A percentile compares a stretch with the other conserved stretches of the same genome.
These are phyloP conservation scores for Oeneis ivallda DNA, from an alignment of 2,888 invertebrate species.

Conservation along the genomic window DNA sequence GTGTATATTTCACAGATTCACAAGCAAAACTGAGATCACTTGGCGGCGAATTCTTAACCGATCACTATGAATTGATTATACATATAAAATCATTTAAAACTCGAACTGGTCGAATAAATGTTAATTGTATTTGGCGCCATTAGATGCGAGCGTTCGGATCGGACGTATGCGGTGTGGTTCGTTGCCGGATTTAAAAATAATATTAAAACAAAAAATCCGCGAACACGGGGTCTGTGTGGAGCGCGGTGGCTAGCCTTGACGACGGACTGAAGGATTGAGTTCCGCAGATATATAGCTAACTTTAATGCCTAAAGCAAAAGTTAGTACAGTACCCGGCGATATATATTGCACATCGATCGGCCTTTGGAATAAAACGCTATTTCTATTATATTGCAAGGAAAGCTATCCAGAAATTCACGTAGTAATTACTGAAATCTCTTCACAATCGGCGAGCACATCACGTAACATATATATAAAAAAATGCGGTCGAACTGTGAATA, in stretches of 20 bases:
- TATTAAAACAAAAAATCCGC: constrained; percentile 54
- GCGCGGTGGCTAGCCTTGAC: constrained; percentile 24
- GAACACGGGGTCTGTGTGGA: constrained; percentile 47
- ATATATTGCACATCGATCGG: too few species aligned
- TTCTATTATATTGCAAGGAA: too few species aligned
- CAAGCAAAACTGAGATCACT: constrained; percentile 61
- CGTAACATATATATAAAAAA: too few species aligned
- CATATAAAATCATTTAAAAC: constrained; percentile 42
- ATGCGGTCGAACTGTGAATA: too few species aligned
- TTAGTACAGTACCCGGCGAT: too few species aligned
- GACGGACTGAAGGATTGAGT: constrained; percentile 6
- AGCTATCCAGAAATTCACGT: too few species aligned
- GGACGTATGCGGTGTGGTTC: constrained; percentile 40
- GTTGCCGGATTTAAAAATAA: constrained; percentile 75
- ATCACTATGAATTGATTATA: constrained; percentile 54
- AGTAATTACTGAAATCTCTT: too few species aligned
- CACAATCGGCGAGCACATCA: too few species aligned
- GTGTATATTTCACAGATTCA: constrained; percentile 66
- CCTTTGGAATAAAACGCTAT: too few species aligned
- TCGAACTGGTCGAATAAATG: constrained; percentile 51
- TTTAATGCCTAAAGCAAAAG: too few species aligned
- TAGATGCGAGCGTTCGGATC: constrained; percentile 48
- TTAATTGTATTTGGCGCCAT: constrained; percentile 45
- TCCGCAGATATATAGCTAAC: constrained; percentile 18
- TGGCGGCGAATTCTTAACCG: constrained; percentile 43